Conservation (phyloP, 1,140 invertebrate species). For the Maconellicoccus hirsutus region DNA sequence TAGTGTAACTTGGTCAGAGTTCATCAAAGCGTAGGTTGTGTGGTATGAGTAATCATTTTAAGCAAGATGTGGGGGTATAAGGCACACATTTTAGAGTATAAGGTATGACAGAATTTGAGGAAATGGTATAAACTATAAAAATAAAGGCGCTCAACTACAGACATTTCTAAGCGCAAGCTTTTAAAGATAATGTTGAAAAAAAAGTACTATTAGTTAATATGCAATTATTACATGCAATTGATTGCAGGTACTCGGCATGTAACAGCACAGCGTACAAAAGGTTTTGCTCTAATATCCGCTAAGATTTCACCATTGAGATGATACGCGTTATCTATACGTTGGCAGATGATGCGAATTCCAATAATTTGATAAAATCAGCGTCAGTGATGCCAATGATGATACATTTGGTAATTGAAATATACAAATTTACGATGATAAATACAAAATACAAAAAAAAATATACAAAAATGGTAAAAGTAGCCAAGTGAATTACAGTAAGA, state of each 20-base stretch:
- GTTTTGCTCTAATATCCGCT: not conserved
- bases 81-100: too few relatives aligned
- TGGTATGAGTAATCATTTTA: too few relatives aligned
- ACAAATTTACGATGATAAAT: not conserved
- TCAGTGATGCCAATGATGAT: not conserved
- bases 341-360: not conserved
- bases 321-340: not conserved
- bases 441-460: not conserved
- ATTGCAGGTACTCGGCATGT: not conserved
- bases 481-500: conserved; percentile 16
- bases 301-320: not conserved
- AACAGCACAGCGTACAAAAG: not conserved
- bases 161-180: too few relatives aligned
- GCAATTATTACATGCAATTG: not conserved
- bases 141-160: too few relatives aligned
- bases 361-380: not conserved
- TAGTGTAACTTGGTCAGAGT: too few relatives aligned
- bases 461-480: conserved; percentile 5
- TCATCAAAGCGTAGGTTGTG: too few relatives aligned
- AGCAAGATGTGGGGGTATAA: too few relatives aligned
- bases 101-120: too few relatives aligned
- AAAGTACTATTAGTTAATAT: not conserved
- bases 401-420: too few relatives aligned
- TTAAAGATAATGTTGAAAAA: too few relatives aligned
- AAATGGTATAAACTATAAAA: too few relatives aligned